Conservation (phyloP, 2,888 invertebrate genomes). For the Caenorhabditis sp. region DNA sequence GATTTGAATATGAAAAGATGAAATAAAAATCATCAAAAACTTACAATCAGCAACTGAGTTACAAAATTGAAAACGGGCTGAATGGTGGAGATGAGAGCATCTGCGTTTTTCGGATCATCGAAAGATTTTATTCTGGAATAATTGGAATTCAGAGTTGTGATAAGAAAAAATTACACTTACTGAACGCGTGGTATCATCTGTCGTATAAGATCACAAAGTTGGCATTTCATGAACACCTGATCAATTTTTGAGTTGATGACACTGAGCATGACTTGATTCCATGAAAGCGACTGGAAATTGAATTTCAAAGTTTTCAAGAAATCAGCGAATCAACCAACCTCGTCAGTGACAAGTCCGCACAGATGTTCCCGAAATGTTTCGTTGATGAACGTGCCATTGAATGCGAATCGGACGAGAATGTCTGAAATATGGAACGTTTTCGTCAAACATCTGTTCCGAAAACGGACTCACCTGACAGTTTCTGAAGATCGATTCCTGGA, state of each 20-base stretch:
- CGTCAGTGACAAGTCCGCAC: constrained; percentile 17
- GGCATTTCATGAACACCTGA: constrained; percentile 25
- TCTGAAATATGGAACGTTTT: constrained; percentile 13
- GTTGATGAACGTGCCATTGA: constrained; percentile 23
- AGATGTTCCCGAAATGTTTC: constrained; percentile 20
- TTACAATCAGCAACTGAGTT: constrained; percentile 16
- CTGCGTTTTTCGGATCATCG: not conserved
- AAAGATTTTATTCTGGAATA: constrained; percentile 31
- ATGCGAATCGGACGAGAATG: constrained; percentile 24
- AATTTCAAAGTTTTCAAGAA: not conserved
- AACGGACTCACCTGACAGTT: constrained; percentile 19
- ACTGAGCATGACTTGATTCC: constrained; percentile 36
- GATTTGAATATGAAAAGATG: too few relatives aligned
- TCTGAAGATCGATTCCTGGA: constrained; percentile 19
- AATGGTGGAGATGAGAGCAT: not conserved
- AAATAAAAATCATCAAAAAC: not conserved
- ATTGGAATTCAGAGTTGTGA: too few relatives aligned
- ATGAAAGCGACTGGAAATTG: constrained; percentile 31
- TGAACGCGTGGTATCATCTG: constrained; percentile 29
- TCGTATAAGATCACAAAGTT: constrained; percentile 8
- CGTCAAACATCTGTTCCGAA: not conserved
- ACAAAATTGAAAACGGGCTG: constrained; percentile 15
- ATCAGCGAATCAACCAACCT: constrained; percentile 1
- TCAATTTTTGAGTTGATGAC: constrained; percentile 8
- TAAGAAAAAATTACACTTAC: constrained; percentile 6